phyloP scores from a whole-genome alignment of 64 coral and sea anemone species.

The Orbicella faveolata region DNA sequence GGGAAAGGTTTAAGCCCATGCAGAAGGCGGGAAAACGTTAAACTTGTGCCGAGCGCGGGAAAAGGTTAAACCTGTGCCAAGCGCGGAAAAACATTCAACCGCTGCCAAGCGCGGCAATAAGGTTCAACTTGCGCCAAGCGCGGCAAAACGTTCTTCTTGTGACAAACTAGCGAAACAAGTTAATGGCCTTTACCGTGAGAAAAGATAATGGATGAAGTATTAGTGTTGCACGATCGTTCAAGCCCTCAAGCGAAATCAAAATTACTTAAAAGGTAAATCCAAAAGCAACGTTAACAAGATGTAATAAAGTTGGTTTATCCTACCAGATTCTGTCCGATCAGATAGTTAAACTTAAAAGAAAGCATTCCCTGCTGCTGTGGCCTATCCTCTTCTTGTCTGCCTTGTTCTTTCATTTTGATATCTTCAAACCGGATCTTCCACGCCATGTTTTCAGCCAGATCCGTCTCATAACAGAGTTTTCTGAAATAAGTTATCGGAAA shows the following conservation, averaged over 20 bases:
- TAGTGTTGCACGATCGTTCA: no score
- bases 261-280: no score
- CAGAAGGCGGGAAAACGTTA: no score
- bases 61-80: not conserved
- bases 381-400: not conserved
- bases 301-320: not conserved
- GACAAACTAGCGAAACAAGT: no score
- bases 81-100: not conserved
- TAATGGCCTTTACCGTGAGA: no score
- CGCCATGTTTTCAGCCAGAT: conserved; percentile 72
- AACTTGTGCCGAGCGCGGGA: not conserved
- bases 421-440: conserved; percentile 90
- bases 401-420: conserved; percentile 46
- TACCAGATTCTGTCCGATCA: conserved; percentile 29
- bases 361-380: not conserved
- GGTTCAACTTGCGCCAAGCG: no score
- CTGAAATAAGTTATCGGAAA: conserved; percentile 10
- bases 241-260: no score
- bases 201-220: no score
- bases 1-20: no score
- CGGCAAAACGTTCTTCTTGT: no score
- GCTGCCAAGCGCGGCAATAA: no score
- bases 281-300: no score
- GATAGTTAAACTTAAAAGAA: conserved; percentile 12
- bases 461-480: conserved; percentile 71